Percentiles rank a stretch among this genome's conserved stretches.
These are phyloP conservation scores for Temnothorax curvispinosus DNA, from an alignment of 1,140 invertebrate genomes.

Conservation along the genomic window DNA sequence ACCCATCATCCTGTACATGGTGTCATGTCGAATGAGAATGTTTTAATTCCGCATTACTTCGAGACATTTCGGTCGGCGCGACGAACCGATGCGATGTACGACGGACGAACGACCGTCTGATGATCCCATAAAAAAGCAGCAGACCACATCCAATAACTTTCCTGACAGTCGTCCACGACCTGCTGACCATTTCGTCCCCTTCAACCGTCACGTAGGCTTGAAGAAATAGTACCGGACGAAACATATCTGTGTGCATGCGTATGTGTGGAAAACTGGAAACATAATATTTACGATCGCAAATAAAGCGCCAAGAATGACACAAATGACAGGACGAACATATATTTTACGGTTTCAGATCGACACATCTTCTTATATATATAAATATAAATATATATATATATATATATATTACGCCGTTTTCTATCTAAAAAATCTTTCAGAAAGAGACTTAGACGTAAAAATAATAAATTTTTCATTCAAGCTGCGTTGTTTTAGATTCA, in stretches of 20 bases:
- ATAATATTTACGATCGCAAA: conserved; percentile 33
- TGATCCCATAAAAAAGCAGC: conserved; percentile 71
- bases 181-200: conserved; percentile 22
- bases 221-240: conserved; percentile 18
- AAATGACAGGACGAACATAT: not conserved
- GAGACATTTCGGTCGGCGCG: conserved; percentile 47
- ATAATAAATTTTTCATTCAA: conserved; percentile 3
- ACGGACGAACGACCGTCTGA: conserved; percentile 58
- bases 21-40: conserved; percentile 45
- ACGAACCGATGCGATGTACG: conserved; percentile 47
- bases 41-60: conserved; percentile 69
- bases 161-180: conserved; percentile 56
- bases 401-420: too few species aligned
- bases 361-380: too few species aligned
- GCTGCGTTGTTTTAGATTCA: not conserved
- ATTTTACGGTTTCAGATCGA: too few species aligned
- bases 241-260: not conserved
- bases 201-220: conserved; percentile 51
- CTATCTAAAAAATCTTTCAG: too few species aligned
- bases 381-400: too few species aligned
- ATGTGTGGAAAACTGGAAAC: not conserved
- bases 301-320: conserved; percentile 30
- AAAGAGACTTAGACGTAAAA: not conserved
- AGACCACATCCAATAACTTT: conserved; percentile 73
- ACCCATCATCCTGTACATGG: not conserved